A percentile compares a stretch with the other conserved stretches of the same genome.
Conservation (phyloP, 2,888 invertebrate species). For the Trichacis sp. region DNA sequence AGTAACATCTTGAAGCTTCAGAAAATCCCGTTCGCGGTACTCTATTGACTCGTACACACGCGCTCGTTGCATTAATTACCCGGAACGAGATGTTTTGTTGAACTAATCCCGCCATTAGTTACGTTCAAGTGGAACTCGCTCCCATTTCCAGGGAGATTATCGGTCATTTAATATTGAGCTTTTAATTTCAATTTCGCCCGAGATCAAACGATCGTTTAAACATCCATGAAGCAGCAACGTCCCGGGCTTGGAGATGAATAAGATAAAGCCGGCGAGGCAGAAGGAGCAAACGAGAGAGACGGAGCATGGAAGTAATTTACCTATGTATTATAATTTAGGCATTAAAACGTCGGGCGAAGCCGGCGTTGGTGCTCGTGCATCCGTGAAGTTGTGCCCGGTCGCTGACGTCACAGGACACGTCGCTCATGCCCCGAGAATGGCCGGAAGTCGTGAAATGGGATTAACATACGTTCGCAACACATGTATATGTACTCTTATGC, state of each 20-base stretch:
- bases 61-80: not conserved
- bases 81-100: not conserved
- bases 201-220: constrained; percentile 33
- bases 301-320: constrained; percentile 49
- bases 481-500: constrained; percentile 51
- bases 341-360: constrained; percentile 50
- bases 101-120: not conserved
- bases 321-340: constrained; percentile 53
- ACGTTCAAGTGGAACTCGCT: too few species aligned
- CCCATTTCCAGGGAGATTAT: not conserved
- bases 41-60: not conserved
- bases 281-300: constrained; percentile 29
- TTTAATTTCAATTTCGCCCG: constrained; percentile 24
- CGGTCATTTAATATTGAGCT: constrained; percentile 17
- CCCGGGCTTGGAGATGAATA: constrained; percentile 35
- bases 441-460: constrained; percentile 68
- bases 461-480: constrained; percentile 56
- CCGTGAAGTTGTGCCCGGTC: constrained; percentile 54
- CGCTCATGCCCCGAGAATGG: constrained; percentile 66
- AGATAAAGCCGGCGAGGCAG: constrained; percentile 15
- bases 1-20: constrained; percentile 28
- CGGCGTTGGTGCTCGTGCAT: constrained; percentile 52
- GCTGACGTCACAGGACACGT: constrained; percentile 67
- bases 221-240: constrained; percentile 28
- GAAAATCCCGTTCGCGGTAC: not conserved